A percentile compares a stretch with the other conserved stretches of the same genome.
Evolutionary conservation across 2,888 invertebrate species (phyloP).

Genomic region (Nymphalis c-album): DNA sequence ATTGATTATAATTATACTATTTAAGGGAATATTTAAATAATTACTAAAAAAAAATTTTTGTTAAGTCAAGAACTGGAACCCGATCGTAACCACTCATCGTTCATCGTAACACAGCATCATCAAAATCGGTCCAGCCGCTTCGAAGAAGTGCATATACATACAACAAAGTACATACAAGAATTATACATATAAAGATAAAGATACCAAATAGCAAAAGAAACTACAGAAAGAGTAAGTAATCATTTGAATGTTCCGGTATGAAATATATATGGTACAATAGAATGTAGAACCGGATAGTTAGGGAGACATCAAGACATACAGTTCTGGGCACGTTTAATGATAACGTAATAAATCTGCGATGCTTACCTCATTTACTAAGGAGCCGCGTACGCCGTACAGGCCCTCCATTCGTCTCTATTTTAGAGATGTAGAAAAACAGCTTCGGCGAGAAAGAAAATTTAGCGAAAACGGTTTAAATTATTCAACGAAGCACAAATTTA

Average conservation of each 20-base stretch:
- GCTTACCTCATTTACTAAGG: slow-evolving; percentile 29
- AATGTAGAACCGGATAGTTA: neutral
- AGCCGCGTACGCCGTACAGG: slow-evolving; percentile 14
- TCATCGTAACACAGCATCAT: too few relatives aligned
- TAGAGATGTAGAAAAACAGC: slow-evolving; percentile 22
- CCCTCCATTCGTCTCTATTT: slow-evolving; percentile 30
- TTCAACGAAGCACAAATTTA: neutral
- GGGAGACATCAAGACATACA: slow-evolving; percentile 6
- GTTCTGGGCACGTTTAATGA: slow-evolving; percentile 17
- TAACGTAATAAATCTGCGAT: slow-evolving; percentile 29
- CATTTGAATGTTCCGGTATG: neutral
- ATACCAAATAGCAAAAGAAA: too few relatives aligned
- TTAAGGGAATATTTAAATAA: too few relatives aligned
- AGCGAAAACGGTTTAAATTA: slow-evolving; percentile 12
- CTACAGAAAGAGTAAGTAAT: neutral
- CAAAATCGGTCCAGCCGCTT: too few relatives aligned
- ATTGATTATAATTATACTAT: too few relatives aligned
- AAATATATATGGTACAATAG: neutral
- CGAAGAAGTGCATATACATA: too few relatives aligned
- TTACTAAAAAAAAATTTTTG: too few relatives aligned
- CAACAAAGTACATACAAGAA: too few relatives aligned
- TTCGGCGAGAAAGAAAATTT: slow-evolving; percentile 16
- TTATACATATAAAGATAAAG: too few relatives aligned
- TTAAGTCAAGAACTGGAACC: too few relatives aligned
- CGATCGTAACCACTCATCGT: too few relatives aligned